Base-by-base conservation (phyloP, 64 coral and sea anemone species). In the Anthopleura sola region DNA sequence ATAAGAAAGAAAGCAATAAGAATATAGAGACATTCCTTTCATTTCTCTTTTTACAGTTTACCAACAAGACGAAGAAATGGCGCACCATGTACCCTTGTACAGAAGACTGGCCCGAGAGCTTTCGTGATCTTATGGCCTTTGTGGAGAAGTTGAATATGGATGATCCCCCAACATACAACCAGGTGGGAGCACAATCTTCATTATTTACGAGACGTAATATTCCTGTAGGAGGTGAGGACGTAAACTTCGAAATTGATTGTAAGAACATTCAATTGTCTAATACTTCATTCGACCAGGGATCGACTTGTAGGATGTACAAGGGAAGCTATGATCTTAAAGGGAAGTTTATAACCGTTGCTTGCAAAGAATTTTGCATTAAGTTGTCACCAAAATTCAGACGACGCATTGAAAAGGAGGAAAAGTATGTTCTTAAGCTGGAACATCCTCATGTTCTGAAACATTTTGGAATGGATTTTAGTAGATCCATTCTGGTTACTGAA, bases 261-360 rank as follows among this genome's bases (percentile, higher is more conserved):
- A 60, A 57, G 2, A 14, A 19, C 2, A 57, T 85, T 69, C 50
- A 12, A 36, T 66, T 85, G 54, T 33, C 31, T 85, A 40, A 85
- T 3, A 69, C 19, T 38, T 37, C 83, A 4, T 85, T 85, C 26
- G 83, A 85, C 55, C 5, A 9, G 12, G 86, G 86, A 21, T 28
- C 86, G 24, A 81, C 86, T 0, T 88, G 86, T 37, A 32, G 13
- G 37, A 78, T 88, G 77, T 88, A 55, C 20, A 88, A 81, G 53
- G 86, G 86, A 1, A 48, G 0, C 6, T 74, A 80, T 3, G 37
- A 56, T 24, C 18, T 10, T 12, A 50, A 60, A 28, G 74, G 69
- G n/a, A 51, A 36, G 18, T 24, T 1, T 81, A 38, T 79, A 26
- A 36, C 51, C 18, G 53, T 80, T 37, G 86, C 86, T 19, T 81